These are phyloP conservation scores for Eunapius fragilis DNA, from an alignment of 37 sponge, comb jelly and placozoan genomes.

Conservation along the genomic window DNA sequence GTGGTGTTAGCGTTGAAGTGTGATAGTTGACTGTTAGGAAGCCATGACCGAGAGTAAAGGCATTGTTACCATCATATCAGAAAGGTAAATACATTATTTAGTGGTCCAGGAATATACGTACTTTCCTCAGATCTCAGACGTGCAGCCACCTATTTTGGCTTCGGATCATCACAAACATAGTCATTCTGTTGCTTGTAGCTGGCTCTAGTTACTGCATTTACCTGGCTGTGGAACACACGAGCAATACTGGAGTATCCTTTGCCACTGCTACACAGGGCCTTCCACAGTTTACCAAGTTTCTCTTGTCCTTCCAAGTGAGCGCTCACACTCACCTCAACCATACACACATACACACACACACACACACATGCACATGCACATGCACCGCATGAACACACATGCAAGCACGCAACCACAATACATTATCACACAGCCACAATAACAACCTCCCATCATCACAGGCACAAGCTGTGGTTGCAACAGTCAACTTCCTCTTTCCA, in stretches of 20 bases:
- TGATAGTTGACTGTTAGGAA: background rate
- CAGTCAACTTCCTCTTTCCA: slow-evolving; percentile 59
- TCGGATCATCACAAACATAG: slow-evolving; percentile 37
- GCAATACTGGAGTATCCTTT: background rate
- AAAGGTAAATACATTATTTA: background rate
- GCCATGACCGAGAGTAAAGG: background rate
- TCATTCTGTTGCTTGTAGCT: slow-evolving; percentile 33
- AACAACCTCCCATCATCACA: background rate
- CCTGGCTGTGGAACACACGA: slow-evolving; percentile 64
- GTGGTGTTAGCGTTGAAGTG: no score
- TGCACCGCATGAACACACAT: no score
- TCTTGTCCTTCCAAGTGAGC: slow-evolving; percentile 66
- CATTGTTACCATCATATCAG: background rate
- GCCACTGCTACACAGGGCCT: background rate
- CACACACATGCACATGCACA: no score
- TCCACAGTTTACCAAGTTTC: slow-evolving; percentile 6
- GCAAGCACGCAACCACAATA: no score
- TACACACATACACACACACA: background rate
- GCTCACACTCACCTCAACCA: background rate
- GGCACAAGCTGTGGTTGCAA: slow-evolving; percentile 67
- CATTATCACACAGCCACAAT: background rate
- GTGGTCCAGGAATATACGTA: background rate
- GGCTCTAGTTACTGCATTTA: slow-evolving; percentile 63
- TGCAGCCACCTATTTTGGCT: slow-evolving; percentile 12
- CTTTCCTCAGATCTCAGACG: background rate